Base-by-base conservation (phyloP, 1,140 invertebrate species). In the Apis laboriosa region DNA sequence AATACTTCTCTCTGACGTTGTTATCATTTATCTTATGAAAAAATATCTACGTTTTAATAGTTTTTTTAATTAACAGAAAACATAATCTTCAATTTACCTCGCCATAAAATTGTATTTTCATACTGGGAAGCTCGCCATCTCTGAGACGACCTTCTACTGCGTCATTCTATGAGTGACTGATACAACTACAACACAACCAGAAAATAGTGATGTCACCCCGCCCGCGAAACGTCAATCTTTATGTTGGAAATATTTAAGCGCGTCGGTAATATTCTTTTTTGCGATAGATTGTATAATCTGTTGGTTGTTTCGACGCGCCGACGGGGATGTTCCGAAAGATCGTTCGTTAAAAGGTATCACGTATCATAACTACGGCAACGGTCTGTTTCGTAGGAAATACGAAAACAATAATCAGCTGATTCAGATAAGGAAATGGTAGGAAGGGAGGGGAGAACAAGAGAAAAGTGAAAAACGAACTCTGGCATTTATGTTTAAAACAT, bases 381-480 rank as follows among this genome's bases (percentile, higher is more conserved):
- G 63, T 34, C 80, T 61, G 71, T 70, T 86, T 73, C 77, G 60
- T 74, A 70, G 76, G 13, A 80, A 88, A 84, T 88, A 92, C 86
- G 90, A 92, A 92, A 92, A 92, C 90, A 92, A 90, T 91, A 92
- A 92, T 92, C 91, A 92, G 91, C 91, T 92, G 91, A 91, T 92
- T 90, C 80, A 82, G 77, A 71, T 73, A 79, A 77, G 71, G 66
- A 73, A 79, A 73, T 63, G 53, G 24, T 71, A 28, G 76, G 66
- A 67, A 75, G 28, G 53, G 58, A 70, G 86, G 55, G 85, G 85
- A 73, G 74, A 55, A 55, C 13, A 28, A 70, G 49, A 77, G 74
- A 68, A 77, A 68, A 82, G 56, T 49, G n/a, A 67, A 74, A 51
- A 63, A 75, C 60, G 49, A 61, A 61, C 63, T 74, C 55, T 68